These are phyloP conservation scores for Epinotia demarniana DNA, from an alignment of 2,888 invertebrate genomes.

Conservation along the genomic window DNA sequence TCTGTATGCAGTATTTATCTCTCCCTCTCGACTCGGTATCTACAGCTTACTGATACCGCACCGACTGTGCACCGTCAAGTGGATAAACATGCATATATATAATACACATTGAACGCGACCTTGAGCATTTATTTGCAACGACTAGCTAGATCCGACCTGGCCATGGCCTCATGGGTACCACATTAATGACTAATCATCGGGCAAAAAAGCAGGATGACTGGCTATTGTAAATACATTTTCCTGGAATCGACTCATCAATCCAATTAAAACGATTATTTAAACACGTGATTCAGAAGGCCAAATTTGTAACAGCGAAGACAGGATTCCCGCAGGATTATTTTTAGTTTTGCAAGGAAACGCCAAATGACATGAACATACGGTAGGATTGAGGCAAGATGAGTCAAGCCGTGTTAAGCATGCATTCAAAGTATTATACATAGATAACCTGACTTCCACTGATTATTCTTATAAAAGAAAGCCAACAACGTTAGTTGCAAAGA, in stretches of 20 bases:
- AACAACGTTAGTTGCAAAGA: background rate
- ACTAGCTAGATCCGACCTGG: background rate
- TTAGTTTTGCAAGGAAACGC: slow-evolving; percentile 25
- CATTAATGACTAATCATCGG: slow-evolving; percentile 14
- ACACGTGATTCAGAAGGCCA: slow-evolving; percentile 29
- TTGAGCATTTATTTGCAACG: background rate
- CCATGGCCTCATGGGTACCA: background rate
- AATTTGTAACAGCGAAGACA: slow-evolving; percentile 19
- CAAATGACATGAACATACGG: slow-evolving; percentile 22
- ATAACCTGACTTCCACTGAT: slow-evolving; percentile 8
- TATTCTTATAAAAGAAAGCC: background rate
- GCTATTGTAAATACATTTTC: slow-evolving; percentile 28
- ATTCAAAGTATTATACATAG: slow-evolving; percentile 1
- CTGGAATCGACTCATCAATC: slow-evolving; percentile 17
- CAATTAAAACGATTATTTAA: slow-evolving; percentile 34
- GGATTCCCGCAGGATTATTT: slow-evolving; percentile 28
- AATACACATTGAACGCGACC: background rate
- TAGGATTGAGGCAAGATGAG: slow-evolving; percentile 21
- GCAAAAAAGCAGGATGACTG: slow-evolving; percentile 15
- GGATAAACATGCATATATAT: background rate
- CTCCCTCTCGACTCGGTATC: too few relatives aligned
- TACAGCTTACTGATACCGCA: too few relatives aligned
- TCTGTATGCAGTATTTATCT: too few relatives aligned
- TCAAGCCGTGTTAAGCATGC: slow-evolving; percentile 8
- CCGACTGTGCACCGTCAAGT: background rate